These are phyloP conservation scores for Homarus gammarus DNA, from an alignment of 2,888 invertebrate species.

Conservation along the genomic window DNA sequence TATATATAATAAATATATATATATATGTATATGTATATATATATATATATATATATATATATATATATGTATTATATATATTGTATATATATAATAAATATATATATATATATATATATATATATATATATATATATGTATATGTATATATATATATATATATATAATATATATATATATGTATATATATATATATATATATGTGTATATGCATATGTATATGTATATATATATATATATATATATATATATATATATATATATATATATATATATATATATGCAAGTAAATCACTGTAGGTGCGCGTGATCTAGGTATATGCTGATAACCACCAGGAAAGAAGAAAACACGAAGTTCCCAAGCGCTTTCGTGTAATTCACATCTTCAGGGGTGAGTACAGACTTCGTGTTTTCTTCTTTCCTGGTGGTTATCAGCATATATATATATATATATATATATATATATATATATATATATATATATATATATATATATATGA, in stretches of 20 bases:
- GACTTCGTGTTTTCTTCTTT: no score
- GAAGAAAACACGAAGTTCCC: no score
- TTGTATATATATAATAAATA: constrained; percentile 45
- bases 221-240: constrained; percentile 29
- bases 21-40: constrained; percentile 15
- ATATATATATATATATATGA: constrained; percentile 24
- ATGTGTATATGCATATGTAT: constrained; percentile 14
- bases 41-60: constrained; percentile 37
- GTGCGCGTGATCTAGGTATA: no score
- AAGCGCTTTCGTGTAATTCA: no score
- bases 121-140: constrained; percentile 31
- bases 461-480: constrained; percentile 2
- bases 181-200: constrained; percentile 32
- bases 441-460: constrained; percentile 21
- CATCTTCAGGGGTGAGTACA: no score
- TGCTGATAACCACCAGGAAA: no score
- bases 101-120: constrained; percentile 40
- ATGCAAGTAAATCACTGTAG: no score
- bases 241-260: constrained; percentile 34
- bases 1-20: neutral
- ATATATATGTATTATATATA: constrained; percentile 42
- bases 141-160: constrained; percentile 30
- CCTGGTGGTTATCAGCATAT: no score
- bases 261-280: constrained; percentile 27
- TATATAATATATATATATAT: constrained; percentile 7